Conservation (phyloP, 1,140 invertebrate species). For the Pseudomyrmex flavicornis region DNA sequence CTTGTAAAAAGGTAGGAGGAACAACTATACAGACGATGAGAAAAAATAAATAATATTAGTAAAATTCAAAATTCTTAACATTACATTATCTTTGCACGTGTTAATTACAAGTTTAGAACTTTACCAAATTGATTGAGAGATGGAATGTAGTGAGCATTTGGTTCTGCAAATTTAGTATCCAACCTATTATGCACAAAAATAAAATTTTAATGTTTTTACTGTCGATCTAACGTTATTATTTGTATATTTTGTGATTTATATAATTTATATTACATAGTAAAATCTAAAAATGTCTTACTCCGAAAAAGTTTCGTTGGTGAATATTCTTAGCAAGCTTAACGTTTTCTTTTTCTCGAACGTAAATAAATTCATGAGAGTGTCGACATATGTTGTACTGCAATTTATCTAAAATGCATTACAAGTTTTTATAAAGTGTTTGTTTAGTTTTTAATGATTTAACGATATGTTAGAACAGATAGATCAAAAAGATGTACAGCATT, state of each 20-base stretch:
- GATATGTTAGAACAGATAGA: too few relatives aligned
- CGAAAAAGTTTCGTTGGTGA: not conserved
- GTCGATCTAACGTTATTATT: not conserved
- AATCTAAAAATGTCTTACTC: not conserved
- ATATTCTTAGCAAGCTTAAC: not conserved
- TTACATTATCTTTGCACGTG: not conserved
- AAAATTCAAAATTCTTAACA: not conserved
- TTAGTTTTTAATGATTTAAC: too few relatives aligned
- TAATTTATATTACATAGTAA: not conserved
- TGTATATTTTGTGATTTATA: not conserved
- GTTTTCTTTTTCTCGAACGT: not conserved
- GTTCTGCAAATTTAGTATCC: not conserved
- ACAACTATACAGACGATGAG: not conserved
- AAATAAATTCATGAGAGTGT: not conserved
- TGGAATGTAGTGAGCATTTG: conserved; percentile 18
- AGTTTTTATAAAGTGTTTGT: too few relatives aligned
- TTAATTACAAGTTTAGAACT: not conserved
- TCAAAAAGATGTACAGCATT: too few relatives aligned
- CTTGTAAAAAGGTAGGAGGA: conserved; percentile 6
- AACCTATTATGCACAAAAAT: not conserved
- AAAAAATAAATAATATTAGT: not conserved
- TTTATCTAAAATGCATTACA: not conserved
- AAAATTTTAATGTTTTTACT: not conserved
- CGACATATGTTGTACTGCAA: not conserved
- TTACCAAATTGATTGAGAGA: conserved; percentile 8